These are phyloP conservation scores for Gallinago jamesoni DNA, from an alignment of 2,113 vertebrate genomes.

Conservation along the genomic window DNA sequence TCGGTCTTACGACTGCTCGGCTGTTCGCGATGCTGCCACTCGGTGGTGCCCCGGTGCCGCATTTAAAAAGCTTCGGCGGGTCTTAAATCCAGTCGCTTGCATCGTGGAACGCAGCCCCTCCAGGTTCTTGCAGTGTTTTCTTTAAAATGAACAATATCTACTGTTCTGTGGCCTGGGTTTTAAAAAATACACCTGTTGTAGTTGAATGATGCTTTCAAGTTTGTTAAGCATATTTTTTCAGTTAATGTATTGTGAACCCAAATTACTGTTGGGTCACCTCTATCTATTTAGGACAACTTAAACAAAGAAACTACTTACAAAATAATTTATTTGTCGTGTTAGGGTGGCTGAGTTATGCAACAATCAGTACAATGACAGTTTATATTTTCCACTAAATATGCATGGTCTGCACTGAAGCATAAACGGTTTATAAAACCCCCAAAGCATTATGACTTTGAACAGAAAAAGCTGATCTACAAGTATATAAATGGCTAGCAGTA, in stretches of 20 bases:
- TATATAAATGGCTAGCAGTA: not conserved
- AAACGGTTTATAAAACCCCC: not conserved
- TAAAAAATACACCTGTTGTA: not conserved
- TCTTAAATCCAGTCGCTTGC: not conserved
- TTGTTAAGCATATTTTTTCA: not conserved
- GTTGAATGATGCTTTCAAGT: not conserved
- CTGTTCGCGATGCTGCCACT: slow-evolving; percentile 4
- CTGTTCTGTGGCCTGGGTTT: not conserved
- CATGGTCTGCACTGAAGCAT: not conserved
- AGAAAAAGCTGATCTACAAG: not conserved
- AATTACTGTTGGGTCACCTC: not conserved
- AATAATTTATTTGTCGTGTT: not conserved
- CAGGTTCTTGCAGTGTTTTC: not conserved
- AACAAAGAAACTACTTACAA: not conserved
- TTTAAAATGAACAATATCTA: not conserved
- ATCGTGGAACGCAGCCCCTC: not conserved
- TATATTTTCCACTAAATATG: not conserved
- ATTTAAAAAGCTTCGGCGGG: not conserved
- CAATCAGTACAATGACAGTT: not conserved
- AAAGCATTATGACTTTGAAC: not conserved
- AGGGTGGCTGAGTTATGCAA: not conserved
- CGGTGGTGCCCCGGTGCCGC: slow-evolving; percentile 25
- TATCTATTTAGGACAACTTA: not conserved
- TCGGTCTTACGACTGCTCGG: not conserved
- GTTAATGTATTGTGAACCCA: not conserved